phyloP scores from a whole-genome alignment of 1,140 invertebrate species.

The Megathymus violae region DNA sequence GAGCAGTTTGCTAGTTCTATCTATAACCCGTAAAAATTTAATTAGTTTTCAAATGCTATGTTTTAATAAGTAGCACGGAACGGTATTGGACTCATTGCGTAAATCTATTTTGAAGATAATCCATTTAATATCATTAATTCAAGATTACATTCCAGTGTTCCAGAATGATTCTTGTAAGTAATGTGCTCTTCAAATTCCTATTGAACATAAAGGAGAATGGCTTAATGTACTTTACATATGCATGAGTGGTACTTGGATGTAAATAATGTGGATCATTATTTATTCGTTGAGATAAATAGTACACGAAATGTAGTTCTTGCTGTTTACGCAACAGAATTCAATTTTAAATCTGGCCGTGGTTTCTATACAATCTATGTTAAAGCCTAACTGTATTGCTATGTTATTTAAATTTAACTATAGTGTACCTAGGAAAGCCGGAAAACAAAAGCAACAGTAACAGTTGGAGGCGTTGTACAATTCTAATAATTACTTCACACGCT shows the following conservation, averaged over 20 bases:
- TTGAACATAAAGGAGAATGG: slow-evolving; percentile 34
- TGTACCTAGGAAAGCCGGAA: slow-evolving; percentile 42
- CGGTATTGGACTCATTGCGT: not conserved
- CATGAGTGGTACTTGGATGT: slow-evolving; percentile 11
- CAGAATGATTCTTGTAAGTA: slow-evolving; percentile 15
- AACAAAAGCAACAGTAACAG: slow-evolving; percentile 44
- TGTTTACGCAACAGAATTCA: slow-evolving; percentile 7
- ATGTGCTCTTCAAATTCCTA: slow-evolving; percentile 24
- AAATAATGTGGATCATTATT: slow-evolving; percentile 27
- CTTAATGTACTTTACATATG: slow-evolving; percentile 19
- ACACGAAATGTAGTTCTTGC: not conserved
- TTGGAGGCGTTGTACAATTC: slow-evolving; percentile 44
- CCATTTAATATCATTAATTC: not conserved
- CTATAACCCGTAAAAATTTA: too few species aligned
- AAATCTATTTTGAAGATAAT: not conserved
- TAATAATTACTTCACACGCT: slow-evolving; percentile 58
- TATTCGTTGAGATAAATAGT: slow-evolving; percentile 7
- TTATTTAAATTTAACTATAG: slow-evolving; percentile 35
- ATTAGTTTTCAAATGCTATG: too few species aligned
- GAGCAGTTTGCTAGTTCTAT: too few species aligned
- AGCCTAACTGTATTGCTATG: too few species aligned
- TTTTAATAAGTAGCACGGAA: not conserved
- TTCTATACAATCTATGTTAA: too few species aligned
- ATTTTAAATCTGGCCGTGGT: slow-evolving; percentile 3
- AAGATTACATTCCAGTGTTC: slow-evolving; percentile 12